Evolutionary conservation across 1,140 invertebrate genomes (phyloP), one percentile per base, ranked within the genome.

Genomic region (Tetramorium parvispinum): DNA sequence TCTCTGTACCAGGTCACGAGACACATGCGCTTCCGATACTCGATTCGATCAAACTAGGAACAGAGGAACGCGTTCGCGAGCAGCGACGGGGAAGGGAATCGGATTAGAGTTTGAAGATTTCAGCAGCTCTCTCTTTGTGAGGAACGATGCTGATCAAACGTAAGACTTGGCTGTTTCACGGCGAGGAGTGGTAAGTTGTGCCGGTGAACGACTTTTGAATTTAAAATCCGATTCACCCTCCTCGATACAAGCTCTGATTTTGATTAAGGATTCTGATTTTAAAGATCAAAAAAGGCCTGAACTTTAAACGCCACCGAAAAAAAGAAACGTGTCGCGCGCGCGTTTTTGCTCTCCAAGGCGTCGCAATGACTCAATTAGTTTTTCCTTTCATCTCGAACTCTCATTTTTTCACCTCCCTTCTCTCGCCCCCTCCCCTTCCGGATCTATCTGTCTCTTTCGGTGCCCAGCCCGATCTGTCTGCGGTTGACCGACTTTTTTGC

Each of bases 401-500:
- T 77, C 59, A 68, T 77, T 83, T 87, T 43, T 61, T 87, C 16
- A 2, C 11, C 32, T 3, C 7, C 27, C 5, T 40, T 51, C 61
- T 2, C 8, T 4, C 53, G n/a, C 8, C 55, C 13, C 16, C 16
- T 27, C 1, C 18, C n/a, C 21, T 16, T 13, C 21, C 21, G n/a
- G 16, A 32, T 21, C 49, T 61, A 4, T 68, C 13, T 57, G 3
- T 81, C 43, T 63, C 71, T 85, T 57, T 73, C 24, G 49, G 21
- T 73, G 61, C n/a, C 51, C 43, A 18, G n/a, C 43, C 59, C 59
- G 73, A 51, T 73, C 65, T 79, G 87, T 88, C 82, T 88, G 91
- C 75, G 91, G 91, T 91, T 78, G 68, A 91, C 89, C 89, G 68
- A 91, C 76, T 88, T 91, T 91, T 91, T 91, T 88, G 46, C 70